Evolutionary conservation across 2,888 invertebrate genomes (phyloP).

Genomic region (Leucozona laternaria): DNA sequence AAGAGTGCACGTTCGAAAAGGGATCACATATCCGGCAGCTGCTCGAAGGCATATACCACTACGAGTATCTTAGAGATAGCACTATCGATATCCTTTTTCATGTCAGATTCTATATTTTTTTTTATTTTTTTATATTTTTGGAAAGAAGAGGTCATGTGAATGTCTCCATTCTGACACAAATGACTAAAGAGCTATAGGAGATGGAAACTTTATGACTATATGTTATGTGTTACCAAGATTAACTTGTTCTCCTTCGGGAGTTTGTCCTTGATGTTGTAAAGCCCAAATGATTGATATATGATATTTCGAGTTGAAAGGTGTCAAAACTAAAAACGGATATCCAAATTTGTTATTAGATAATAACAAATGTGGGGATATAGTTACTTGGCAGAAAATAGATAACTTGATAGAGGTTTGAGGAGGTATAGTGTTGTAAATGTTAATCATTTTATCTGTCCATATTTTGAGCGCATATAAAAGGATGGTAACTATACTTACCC

Average conservation of each 20-base stretch:
- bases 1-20: conserved; percentile 22
- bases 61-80: conserved; percentile 25
- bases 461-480: too few species aligned
- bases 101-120: conserved; percentile 15
- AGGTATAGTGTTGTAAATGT: too few species aligned
- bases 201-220: conserved; percentile 11
- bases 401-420: too few species aligned
- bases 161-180: conserved; percentile 19
- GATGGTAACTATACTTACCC: too few species aligned
- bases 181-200: background rate
- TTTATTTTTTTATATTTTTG: background rate
- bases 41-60: conserved; percentile 14
- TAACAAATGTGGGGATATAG: background rate
- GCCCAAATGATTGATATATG: conserved; percentile 1
- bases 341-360: background rate
- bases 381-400: too few species aligned
- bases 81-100: conserved; percentile 36
- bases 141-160: conserved; percentile 22
- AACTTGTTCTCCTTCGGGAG: background rate
- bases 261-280: conserved; percentile 4
- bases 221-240: background rate
- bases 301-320: conserved; percentile 5
- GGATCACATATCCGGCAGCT: conserved; percentile 10
- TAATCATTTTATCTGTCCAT: too few species aligned
- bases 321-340: conserved; percentile 8